Base-by-base conservation (phyloP, 2,888 invertebrate genomes). In the Galerucella calmariensis region DNA sequence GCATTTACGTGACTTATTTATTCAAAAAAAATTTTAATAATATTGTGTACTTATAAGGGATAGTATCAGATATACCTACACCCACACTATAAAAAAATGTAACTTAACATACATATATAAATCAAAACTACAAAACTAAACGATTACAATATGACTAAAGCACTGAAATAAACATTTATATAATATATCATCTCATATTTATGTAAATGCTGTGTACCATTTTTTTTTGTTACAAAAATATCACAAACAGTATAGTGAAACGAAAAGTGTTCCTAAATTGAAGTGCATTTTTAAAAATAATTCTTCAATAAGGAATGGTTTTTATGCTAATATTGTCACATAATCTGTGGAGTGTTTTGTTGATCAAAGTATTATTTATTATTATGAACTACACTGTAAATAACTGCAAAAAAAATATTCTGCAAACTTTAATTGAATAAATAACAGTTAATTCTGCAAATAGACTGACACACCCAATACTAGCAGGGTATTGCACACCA, bases 201-300 rank as follows among this genome's bases (percentile, higher is more conserved):
- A 27, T 35, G 14, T 53, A 67, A 67, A 67, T 67, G 35, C 53
- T 66, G 24, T 53, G 46, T 35, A 67, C 53, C 4, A 53, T 67
- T 48, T 48, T 48, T 48, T 67, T 67, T 67, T 35, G 16, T 67
- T 51, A 35, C 41, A 67, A 51, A 67, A 51, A 53, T 67, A 53
- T 63, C 63, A 48, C 66, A 16, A 66, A 24, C 56, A 20, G 56
- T 56, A 56, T 56, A 56, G 20, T 56, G 20, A 56, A 56, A 56
- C 9, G 11, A 56, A 56, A 56, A 56, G 56, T 56, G 56, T 56
- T 20, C 6, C 56, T 56, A 56, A 56, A 67, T 41, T 12, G 0
- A 27, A 67, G 16, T 20, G n/a, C 11, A 16, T 35, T 16, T 12
- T 14, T 12, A 1, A 0, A 11, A 67, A 14, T n/a, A 51, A 24